Evolutionary conservation across 1,140 invertebrate genomes (phyloP).

Genomic region (Zaprionus davidi): DNA sequence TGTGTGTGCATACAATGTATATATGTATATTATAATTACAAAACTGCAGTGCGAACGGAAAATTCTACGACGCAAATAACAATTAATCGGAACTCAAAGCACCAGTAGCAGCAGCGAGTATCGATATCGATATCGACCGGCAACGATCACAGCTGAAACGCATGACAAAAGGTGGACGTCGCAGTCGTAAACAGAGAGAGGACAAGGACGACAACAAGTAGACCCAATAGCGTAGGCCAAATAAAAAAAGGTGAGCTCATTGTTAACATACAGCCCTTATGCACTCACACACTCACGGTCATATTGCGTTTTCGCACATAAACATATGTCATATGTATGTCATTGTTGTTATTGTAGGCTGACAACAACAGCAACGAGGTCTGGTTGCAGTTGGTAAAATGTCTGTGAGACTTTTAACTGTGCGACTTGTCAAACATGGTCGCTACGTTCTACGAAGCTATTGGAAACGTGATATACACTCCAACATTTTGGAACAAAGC

Average conservation of each 20-base stretch:
- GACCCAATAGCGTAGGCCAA: neutral
- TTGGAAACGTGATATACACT: constrained; percentile 84
- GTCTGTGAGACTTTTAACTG: constrained; percentile 85
- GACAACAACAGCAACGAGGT: constrained; percentile 8
- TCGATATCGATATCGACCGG: constrained; percentile 43
- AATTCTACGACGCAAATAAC: constrained; percentile 69
- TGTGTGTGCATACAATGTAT: constrained; percentile 27
- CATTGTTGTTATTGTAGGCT: neutral
- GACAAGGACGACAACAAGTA: constrained; percentile 28
- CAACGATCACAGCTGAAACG: constrained; percentile 28
- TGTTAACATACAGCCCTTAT: neutral
- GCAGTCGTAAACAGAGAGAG: constrained; percentile 25
- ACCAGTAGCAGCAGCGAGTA: constrained; percentile 17
- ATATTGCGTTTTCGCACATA: constrained; percentile 21
- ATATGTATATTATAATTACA: constrained; percentile 25
- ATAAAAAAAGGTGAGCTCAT: constrained; percentile 35
- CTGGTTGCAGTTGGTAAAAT: constrained; percentile 78
- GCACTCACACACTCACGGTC: neutral
- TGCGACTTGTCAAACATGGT: constrained; percentile 86
- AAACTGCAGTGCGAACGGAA: constrained; percentile 19
- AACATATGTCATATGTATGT: constrained; percentile 6
- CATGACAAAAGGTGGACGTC: constrained; percentile 40
- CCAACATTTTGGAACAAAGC: constrained; percentile 86
- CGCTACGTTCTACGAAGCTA: constrained; percentile 85
- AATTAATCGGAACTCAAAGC: constrained; percentile 19